phyloP scores from a whole-genome alignment of 2,888 invertebrate genomes.

The Oegoconia quadripuncta region DNA sequence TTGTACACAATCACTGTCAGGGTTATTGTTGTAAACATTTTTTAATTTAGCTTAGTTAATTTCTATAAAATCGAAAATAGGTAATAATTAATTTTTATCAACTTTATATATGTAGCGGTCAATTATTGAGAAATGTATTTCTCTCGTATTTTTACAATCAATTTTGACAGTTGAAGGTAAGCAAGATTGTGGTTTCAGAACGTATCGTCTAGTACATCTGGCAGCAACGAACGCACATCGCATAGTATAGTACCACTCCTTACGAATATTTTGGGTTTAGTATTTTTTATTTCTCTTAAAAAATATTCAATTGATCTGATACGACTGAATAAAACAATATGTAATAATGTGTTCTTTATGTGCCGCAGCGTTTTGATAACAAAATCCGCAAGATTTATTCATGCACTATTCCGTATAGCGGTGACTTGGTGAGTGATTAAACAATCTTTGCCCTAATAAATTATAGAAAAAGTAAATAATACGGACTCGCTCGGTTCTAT shows the following conservation, averaged over 20 bases:
- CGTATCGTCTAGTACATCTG: no score
- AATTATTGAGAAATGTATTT: no score
- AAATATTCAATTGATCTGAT: constrained; percentile 5
- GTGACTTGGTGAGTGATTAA: constrained; percentile 30
- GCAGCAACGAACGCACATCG: no score
- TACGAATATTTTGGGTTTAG: constrained; percentile 31
- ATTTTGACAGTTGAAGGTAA: background rate
- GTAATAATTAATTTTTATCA: no score
- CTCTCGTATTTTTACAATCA: background rate
- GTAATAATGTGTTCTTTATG: constrained; percentile 10
- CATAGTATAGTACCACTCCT: constrained; percentile 41
- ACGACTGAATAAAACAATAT: constrained; percentile 4
- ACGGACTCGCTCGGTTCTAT: constrained; percentile 15
- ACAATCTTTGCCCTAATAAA: constrained; percentile 26
- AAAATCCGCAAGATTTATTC: background rate
- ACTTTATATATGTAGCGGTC: no score
- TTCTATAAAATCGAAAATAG: no score
- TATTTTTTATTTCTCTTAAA: constrained; percentile 17
- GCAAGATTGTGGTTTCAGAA: constrained; percentile 24
- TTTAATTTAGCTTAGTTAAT: no score
- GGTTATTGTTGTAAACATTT: no score
- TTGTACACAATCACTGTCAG: no score
- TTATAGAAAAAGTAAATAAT: constrained; percentile 18
- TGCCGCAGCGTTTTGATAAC: background rate
- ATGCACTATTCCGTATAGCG: constrained; percentile 33